phyloP scores from a whole-genome alignment of 2,888 invertebrate genomes.

The Drosophila phalerata region DNA sequence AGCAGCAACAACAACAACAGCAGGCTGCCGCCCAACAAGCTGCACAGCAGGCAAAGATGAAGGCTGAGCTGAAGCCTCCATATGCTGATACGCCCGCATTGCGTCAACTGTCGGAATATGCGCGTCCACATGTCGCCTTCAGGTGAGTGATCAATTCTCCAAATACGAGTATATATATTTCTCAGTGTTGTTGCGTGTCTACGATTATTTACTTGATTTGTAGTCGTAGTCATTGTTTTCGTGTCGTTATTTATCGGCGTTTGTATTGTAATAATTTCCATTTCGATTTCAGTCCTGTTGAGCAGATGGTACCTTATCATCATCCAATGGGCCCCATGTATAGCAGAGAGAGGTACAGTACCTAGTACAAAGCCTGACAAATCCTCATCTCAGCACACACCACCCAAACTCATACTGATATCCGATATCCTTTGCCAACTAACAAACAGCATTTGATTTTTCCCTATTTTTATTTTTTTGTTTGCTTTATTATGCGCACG shows the following conservation, averaged over 20 bases:
- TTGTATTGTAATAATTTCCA: constrained; percentile 76
- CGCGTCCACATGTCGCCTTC: constrained; percentile 96
- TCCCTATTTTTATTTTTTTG: background rate
- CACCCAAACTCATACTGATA: constrained; percentile 19
- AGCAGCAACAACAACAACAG: constrained; percentile 86
- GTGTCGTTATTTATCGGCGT: constrained; percentile 42
- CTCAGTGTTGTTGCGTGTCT: constrained; percentile 9
- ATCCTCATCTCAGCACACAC: constrained; percentile 56
- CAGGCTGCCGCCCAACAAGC: constrained; percentile 86
- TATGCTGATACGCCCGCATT: constrained; percentile 97
- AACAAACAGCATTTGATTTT: constrained; percentile 26
- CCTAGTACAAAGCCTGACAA: constrained; percentile 68
- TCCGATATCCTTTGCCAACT: constrained; percentile 41
- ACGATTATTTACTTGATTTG: constrained; percentile 34
- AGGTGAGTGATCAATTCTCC: constrained; percentile 85
- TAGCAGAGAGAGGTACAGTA: constrained; percentile 86
- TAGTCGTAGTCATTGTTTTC: constrained; percentile 22
- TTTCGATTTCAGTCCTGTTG: constrained; percentile 86
- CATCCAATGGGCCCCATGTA: constrained; percentile 86
- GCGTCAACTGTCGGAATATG: constrained; percentile 96
- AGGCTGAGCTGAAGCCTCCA: constrained; percentile 93
- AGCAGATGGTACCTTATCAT: constrained; percentile 86
- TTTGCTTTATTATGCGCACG: constrained; percentile 41
- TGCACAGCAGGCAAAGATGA: constrained; percentile 86
- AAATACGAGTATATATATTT: background rate